These are phyloP conservation scores for Palythoa heliodiscus DNA, from an alignment of 92 coral and sea anemone genomes.

Conservation along the genomic window DNA sequence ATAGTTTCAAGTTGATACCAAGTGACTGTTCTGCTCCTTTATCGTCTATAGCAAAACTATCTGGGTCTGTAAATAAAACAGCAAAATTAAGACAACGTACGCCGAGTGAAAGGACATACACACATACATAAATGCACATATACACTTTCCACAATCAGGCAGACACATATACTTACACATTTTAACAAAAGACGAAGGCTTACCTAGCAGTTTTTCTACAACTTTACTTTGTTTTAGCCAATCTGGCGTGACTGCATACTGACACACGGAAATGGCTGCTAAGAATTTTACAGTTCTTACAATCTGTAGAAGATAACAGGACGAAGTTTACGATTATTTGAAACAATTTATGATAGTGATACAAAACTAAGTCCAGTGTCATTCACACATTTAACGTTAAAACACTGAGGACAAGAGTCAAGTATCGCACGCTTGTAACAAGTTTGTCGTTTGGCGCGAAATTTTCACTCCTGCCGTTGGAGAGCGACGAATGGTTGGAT, in stretches of 20 bases:
- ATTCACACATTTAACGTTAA: no score
- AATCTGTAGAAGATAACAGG: conserved; percentile 56
- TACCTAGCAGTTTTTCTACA: conserved; percentile 66
- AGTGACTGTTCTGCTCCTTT: conserved; percentile 68
- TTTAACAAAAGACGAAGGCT: background rate
- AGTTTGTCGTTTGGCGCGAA: no score
- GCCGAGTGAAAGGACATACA: no score
- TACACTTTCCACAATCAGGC: no score
- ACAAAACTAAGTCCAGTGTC: no score
- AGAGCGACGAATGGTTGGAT: no score
- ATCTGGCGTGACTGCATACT: conserved; percentile 75
- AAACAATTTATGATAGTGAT: background rate
- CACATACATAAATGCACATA: no score
- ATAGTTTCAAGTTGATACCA: conserved; percentile 68
- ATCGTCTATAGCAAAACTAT: conserved; percentile 67
- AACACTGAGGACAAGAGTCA: no score
- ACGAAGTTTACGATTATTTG: background rate
- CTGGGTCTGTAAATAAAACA: conserved; percentile 63
- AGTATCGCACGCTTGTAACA: no score
- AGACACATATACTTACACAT: background rate
- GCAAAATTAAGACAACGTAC: background rate
- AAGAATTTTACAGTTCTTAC: conserved; percentile 92
- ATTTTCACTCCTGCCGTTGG: no score
- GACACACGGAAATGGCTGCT: conserved; percentile 85
- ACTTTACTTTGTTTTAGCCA: conserved; percentile 82